Evolutionary conservation across 1,140 invertebrate genomes (phyloP).

Genomic region (Tenebrio molitor): DNA sequence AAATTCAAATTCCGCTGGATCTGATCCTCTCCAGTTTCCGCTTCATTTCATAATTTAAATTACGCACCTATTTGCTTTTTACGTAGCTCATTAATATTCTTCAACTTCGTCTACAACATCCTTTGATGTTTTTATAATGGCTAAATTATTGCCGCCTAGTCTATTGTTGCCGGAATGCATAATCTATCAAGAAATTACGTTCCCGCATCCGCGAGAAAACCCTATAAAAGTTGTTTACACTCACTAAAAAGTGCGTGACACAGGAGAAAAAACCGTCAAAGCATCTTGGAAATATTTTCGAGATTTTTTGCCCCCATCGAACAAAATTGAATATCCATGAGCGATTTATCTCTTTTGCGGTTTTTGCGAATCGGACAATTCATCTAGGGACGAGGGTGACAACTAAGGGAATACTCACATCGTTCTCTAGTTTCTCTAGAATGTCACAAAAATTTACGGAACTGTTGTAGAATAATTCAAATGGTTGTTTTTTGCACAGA

Average conservation of each 20-base stretch:
- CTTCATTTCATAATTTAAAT: conserved; percentile 15
- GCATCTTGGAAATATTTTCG: background rate
- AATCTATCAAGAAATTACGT: conserved; percentile 37
- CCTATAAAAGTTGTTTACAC: conserved; percentile 18
- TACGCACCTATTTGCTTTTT: conserved; percentile 11
- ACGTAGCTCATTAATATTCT: conserved; percentile 22
- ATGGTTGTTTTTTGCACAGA: conserved; percentile 3
- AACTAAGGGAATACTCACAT: conserved; percentile 22
- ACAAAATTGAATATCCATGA: conserved; percentile 2
- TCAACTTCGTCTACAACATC: background rate
- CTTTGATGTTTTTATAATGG: conserved; percentile 26
- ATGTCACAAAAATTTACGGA: conserved; percentile 4
- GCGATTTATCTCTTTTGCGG: background rate
- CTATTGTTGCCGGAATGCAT: conserved; percentile 25
- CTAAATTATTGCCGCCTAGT: conserved; percentile 14
- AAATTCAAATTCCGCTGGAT: background rate
- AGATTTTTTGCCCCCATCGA: background rate
- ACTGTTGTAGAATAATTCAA: conserved; percentile 13
- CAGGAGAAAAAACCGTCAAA: background rate
- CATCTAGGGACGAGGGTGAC: background rate
- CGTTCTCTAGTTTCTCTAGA: background rate
- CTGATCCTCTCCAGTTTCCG: background rate
- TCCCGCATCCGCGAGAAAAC: background rate
- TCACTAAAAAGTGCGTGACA: background rate
- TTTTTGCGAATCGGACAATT: background rate